Conservation (phyloP, 1,140 invertebrate genomes). For the Drosophila bocki region DNA sequence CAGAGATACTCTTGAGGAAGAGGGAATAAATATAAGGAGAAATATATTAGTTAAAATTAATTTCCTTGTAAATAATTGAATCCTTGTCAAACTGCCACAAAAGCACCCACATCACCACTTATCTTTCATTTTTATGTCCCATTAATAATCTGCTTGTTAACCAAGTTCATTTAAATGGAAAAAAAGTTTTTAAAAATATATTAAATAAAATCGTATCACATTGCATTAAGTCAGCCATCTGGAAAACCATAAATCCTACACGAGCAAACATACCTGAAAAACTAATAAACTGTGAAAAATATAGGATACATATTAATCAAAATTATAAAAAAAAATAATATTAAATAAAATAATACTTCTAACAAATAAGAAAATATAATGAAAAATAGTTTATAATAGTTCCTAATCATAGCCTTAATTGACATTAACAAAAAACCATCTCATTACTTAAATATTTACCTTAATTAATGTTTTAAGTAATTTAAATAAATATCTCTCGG, state of each 20-base stretch:
- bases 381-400: neutral
- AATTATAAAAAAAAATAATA: too few relatives aligned
- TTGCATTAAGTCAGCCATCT: slow-evolving; percentile 1
- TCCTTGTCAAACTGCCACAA: too few relatives aligned
- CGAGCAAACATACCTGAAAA: slow-evolving; percentile 2
- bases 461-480: neutral
- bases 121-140: too few relatives aligned
- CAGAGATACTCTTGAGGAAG: slow-evolving; percentile 2
- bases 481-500: neutral
- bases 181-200: slow-evolving; percentile 3
- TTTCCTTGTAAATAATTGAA: neutral
- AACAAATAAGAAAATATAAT: neutral
- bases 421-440: neutral
- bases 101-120: neutral
- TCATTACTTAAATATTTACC: neutral
- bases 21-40: neutral
- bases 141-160: neutral
- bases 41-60: neutral
- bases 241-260: slow-evolving; percentile 9
- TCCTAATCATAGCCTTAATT: neutral
- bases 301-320: too few relatives aligned
- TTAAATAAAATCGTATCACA: neutral
- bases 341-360: neutral
- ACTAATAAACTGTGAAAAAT: neutral
- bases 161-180: slow-evolving; percentile 2